Evolutionary conservation across 2,797 vertebrate genomes (phyloP).

Genomic region (Buphagus erythrorhynchus): DNA sequence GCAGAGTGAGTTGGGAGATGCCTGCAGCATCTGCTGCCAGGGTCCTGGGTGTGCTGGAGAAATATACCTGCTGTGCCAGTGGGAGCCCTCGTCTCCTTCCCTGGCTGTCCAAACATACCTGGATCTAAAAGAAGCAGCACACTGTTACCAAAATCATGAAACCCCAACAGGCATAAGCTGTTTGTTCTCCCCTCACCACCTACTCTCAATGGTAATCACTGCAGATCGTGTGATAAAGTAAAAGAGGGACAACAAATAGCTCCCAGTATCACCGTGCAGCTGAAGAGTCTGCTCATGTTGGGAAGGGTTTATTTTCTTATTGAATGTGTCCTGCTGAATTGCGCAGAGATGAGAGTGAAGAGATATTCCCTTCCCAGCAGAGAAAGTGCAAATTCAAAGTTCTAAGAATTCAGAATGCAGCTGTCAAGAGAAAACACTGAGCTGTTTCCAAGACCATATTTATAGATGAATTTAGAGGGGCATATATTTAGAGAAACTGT

Average conservation of each 20-base stretch:
- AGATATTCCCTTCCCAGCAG: background rate
- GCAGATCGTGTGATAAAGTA: fast-evolving
- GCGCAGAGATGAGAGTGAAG: background rate
- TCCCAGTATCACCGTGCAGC: background rate
- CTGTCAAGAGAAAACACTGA: background rate
- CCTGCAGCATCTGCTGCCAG: background rate
- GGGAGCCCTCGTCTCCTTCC: background rate
- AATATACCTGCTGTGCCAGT: background rate
- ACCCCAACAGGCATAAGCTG: background rate
- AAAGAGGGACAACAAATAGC: background rate
- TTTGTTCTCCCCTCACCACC: fast-evolving
- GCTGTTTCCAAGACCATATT: background rate
- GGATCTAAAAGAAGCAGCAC: background rate
- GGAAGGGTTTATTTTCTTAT: background rate
- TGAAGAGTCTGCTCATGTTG: background rate
- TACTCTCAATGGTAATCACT: background rate
- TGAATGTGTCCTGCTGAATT: background rate
- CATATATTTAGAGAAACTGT: background rate
- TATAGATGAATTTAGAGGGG: background rate
- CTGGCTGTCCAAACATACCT: background rate
- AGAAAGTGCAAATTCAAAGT: background rate
- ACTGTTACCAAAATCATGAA: background rate
- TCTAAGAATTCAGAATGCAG: background rate
- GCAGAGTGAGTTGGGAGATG: background rate
- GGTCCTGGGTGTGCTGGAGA: background rate